Conservation (phyloP, 2,113 vertebrate genomes). For the Microcebus murinus region DNA sequence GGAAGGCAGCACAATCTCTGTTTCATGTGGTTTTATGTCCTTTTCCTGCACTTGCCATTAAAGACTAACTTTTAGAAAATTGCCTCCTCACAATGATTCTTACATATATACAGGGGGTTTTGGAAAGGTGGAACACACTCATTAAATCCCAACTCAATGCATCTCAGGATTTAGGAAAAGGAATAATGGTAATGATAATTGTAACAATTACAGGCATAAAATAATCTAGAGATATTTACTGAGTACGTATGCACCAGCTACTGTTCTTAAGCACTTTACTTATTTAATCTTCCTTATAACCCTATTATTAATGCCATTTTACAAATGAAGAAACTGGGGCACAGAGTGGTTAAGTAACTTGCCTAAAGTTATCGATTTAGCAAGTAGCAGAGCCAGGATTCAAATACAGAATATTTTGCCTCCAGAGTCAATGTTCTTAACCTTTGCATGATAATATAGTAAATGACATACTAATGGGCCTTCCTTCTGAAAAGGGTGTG, state of each 20-base stretch:
- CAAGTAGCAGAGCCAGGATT: background rate
- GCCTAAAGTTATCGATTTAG: background rate
- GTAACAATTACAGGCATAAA: background rate
- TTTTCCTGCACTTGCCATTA: background rate
- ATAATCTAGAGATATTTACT: background rate
- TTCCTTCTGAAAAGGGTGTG: background rate
- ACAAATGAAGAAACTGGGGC: background rate
- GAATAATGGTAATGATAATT: background rate
- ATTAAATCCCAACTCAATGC: background rate
- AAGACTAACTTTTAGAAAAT: background rate
- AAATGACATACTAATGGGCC: background rate
- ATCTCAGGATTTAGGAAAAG: background rate
- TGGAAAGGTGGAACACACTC: background rate
- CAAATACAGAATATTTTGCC: background rate
- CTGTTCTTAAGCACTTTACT: background rate
- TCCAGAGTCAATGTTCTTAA: background rate
- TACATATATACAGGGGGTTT: background rate
- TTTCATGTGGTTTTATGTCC: background rate
- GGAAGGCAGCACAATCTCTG: background rate
- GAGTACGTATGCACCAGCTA: background rate
- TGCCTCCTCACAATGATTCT: background rate
- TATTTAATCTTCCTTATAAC: background rate
- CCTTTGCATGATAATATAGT: background rate
- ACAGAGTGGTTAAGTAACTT: background rate
- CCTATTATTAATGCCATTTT: background rate